These are phyloP conservation scores for Eutolmus rufibarbis DNA, from an alignment of 2,888 invertebrate species.

Conservation along the genomic window DNA sequence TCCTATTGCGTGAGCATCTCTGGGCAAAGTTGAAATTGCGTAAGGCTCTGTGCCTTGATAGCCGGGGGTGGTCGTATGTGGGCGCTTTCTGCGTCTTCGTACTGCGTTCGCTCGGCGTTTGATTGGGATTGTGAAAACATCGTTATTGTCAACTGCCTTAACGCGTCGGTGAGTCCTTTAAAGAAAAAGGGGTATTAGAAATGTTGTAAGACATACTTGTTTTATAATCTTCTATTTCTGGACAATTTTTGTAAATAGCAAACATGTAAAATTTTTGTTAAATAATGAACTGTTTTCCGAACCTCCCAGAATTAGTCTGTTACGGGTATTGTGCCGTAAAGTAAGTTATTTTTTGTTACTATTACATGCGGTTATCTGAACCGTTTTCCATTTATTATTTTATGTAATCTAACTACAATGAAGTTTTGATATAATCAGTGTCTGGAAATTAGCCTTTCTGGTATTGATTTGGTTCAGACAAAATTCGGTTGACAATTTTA, in stretches of 20 bases:
- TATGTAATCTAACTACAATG: neutral
- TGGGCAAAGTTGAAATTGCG: neutral
- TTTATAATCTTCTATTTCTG: neutral
- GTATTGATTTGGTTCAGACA: neutral
- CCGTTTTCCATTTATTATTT: neutral
- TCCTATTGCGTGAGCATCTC: neutral
- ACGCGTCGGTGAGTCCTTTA: slow-evolving; percentile 29
- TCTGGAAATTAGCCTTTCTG: neutral
- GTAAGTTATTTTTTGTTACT: neutral
- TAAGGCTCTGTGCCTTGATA: neutral
- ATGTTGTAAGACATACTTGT: neutral
- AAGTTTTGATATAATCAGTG: neutral
- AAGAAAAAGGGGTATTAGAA: neutral
- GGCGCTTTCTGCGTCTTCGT: slow-evolving; percentile 31
- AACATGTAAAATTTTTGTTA: neutral
- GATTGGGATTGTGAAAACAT: slow-evolving; percentile 4
- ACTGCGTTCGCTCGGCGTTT: neutral
- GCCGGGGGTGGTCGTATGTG: neutral
- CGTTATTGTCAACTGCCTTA: slow-evolving; percentile 3
- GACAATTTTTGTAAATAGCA: neutral
- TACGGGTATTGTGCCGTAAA: neutral
- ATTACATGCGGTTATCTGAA: slow-evolving; percentile 14
- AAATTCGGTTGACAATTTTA: neutral
- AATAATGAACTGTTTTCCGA: neutral
- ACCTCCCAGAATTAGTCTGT: neutral